Conservation (phyloP, 2,888 invertebrate species). For the Drosophila limbata region DNA sequence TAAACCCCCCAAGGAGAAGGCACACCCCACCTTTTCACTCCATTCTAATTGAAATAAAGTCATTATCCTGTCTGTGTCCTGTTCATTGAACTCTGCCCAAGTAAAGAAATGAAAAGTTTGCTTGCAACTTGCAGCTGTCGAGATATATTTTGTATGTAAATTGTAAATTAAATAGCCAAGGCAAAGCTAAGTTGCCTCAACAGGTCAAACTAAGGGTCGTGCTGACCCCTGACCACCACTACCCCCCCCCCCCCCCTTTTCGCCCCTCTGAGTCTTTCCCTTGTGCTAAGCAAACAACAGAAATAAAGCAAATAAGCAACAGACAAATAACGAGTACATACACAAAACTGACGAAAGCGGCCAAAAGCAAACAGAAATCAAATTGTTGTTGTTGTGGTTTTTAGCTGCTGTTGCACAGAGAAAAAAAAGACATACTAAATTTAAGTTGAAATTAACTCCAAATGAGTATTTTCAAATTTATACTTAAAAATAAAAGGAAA, state of each 20-base stretch:
- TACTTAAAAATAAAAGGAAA: too few species aligned
- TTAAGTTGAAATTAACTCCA: too few species aligned
- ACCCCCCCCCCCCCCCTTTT: background rate
- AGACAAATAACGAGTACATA: conserved; percentile 41
- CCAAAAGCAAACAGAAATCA: conserved; percentile 69
- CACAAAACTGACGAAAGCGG: conserved; percentile 50
- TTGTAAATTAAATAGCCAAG: conserved; percentile 22
- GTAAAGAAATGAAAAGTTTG: conserved; percentile 4
- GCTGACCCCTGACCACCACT: background rate
- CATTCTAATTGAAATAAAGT: conserved; percentile 58
- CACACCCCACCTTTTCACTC: background rate
- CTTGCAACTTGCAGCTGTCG: conserved; percentile 26
- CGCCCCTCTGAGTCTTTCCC: background rate
- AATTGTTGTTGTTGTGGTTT: conserved; percentile 29
- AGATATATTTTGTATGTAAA: conserved; percentile 20
- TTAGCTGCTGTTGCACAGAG: too few species aligned
- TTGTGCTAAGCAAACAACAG: conserved; percentile 18
- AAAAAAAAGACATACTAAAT: too few species aligned
- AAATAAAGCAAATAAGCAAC: conserved; percentile 29
- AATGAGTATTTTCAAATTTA: too few species aligned
- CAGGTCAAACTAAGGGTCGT: conserved; percentile 12
- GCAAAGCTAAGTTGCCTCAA: conserved; percentile 11
- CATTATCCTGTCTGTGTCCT: conserved; percentile 60
- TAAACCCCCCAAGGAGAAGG: background rate
- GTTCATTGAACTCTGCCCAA: conserved; percentile 53